Percentiles rank a stretch among this genome's conserved stretches.
Evolutionary conservation across 2,113 vertebrate species (phyloP).

Genomic region (Tachysurus vachellii): DNA sequence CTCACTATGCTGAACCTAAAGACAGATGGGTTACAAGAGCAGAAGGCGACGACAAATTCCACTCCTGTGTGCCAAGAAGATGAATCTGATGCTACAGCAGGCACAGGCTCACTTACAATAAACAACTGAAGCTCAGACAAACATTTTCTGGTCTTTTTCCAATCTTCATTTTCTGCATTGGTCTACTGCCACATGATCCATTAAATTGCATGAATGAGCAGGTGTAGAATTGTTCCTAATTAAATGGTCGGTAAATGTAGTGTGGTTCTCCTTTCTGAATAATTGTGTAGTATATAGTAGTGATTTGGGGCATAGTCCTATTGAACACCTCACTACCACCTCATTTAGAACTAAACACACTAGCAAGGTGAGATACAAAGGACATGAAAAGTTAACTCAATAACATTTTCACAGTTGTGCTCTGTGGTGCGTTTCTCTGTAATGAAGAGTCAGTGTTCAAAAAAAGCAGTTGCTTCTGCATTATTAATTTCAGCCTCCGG

Average conservation of each 20-base stretch:
- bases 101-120: background rate
- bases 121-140: background rate
- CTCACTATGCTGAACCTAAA: background rate
- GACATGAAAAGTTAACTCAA: slow-evolving; percentile 73
- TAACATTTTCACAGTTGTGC: slow-evolving; percentile 71
- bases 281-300: background rate
- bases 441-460: slow-evolving; percentile 75
- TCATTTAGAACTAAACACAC: slow-evolving; percentile 24
- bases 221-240: background rate
- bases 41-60: background rate
- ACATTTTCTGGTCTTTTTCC: background rate
- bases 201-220: background rate
- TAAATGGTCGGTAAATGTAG: background rate
- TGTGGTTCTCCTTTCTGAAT: background rate
- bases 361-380: slow-evolving; percentile 38
- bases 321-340: background rate
- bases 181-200: background rate
- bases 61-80: background rate
- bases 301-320: background rate
- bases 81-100: background rate
- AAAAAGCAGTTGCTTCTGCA: slow-evolving; percentile 59
- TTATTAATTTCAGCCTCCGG: slow-evolving; percentile 72
- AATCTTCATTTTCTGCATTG: background rate
- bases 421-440: slow-evolving; percentile 64
- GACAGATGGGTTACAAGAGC: background rate